phyloP scores from a whole-genome alignment of 2,797 vertebrate species.

The Helarctos malayanus region DNA sequence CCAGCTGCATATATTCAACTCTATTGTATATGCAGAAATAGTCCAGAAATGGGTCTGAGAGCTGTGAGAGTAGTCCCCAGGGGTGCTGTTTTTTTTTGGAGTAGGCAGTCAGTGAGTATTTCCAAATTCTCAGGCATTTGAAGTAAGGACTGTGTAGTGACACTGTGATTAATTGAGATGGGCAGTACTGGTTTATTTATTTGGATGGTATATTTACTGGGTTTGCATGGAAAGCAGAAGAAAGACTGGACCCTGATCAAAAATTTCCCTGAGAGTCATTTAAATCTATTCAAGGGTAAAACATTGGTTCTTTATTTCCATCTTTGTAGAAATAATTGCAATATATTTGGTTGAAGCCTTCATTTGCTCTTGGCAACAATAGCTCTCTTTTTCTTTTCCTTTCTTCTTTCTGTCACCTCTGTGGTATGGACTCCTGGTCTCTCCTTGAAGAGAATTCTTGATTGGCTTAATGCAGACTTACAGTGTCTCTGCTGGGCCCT shows the following conservation, averaged over 20 bases:
- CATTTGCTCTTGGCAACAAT: neutral
- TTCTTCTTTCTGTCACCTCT: neutral
- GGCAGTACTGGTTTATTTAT: neutral
- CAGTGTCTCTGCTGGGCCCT: neutral
- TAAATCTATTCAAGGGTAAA: constrained; percentile 44
- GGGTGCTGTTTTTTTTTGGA: neutral
- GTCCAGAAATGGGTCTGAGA: neutral
- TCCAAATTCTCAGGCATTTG: constrained; percentile 16
- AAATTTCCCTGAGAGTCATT: neutral
- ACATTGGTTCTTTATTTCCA: neutral
- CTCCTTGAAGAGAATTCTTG: constrained; percentile 31
- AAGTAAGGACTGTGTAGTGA: neutral
- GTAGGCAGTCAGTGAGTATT: neutral
- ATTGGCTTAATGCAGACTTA: neutral
- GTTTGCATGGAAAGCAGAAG: neutral
- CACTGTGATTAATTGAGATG: neutral
- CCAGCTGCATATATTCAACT: neutral
- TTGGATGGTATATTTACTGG: neutral
- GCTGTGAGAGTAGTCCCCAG: neutral
- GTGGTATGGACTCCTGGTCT: neutral
- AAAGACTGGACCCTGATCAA: neutral
- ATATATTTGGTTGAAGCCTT: neutral
- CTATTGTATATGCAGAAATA: neutral
- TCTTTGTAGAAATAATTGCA: constrained; percentile 44
- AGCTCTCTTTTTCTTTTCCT: neutral